Evolutionary conservation across 1,140 invertebrate genomes (phyloP).

Genomic region (Cephus cinctus): DNA sequence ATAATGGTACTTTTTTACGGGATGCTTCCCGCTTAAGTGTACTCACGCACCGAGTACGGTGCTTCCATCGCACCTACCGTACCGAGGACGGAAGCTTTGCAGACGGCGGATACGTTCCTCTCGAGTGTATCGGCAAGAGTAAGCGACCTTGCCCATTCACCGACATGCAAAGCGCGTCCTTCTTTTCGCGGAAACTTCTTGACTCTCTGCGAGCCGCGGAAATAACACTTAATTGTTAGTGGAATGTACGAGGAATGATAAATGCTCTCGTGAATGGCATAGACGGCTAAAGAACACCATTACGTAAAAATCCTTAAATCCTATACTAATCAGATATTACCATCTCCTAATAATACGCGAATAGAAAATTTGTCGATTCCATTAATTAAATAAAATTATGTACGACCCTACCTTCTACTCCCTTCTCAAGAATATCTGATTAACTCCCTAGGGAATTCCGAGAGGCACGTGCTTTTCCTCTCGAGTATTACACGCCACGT

Average conservation of each 20-base stretch:
- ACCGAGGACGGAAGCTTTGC: slow-evolving; percentile 25
- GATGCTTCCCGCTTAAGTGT: too few species aligned
- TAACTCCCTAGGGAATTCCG: neutral
- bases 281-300: too few species aligned
- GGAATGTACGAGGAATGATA: neutral
- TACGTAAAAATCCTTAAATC: too few species aligned
- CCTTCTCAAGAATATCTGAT: neutral
- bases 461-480: neutral
- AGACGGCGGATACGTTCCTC: slow-evolving; percentile 28
- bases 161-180: slow-evolving; percentile 19
- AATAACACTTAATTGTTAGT: neutral
- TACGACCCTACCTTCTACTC: too few species aligned
- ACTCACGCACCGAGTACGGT: too few species aligned
- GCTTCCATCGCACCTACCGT: neutral
- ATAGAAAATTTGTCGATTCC: too few species aligned
- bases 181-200: slow-evolving; percentile 24
- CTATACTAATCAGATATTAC: too few species aligned
- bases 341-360: too few species aligned
- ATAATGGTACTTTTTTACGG: too few species aligned
- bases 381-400: too few species aligned
- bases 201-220: neutral
- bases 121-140: slow-evolving; percentile 7
- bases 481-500: slow-evolving; percentile 1
- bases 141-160: slow-evolving; percentile 20
- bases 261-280: too few species aligned